Percentiles rank a stretch among this genome's conserved stretches.
phyloP scores from a whole-genome alignment of 2,797 vertebrate genomes.

The Alfaro cultratus region DNA sequence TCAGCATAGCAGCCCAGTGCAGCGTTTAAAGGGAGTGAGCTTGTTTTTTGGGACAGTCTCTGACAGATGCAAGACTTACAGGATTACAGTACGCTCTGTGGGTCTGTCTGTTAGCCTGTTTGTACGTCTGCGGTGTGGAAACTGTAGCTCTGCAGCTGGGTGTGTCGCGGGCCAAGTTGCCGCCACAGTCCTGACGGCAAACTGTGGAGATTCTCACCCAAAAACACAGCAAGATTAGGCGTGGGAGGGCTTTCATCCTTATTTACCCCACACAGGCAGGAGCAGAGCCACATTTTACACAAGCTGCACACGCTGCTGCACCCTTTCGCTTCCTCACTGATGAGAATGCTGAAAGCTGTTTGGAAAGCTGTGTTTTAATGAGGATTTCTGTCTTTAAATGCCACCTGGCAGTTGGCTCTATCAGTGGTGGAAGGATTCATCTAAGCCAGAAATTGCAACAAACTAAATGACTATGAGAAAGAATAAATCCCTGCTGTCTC shows the following conservation, averaged over 20 bases:
- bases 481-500: background rate
- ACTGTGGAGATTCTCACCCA: slow-evolving; percentile 9
- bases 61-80: slow-evolving; percentile 11
- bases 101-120: slow-evolving; percentile 12
- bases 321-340: slow-evolving; percentile 10
- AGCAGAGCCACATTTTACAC: slow-evolving; percentile 15
- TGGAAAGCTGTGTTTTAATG: background rate
- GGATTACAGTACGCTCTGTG: slow-evolving; percentile 27
- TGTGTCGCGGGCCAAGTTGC: slow-evolving; percentile 29
- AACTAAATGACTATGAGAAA: background rate
- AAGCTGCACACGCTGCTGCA: slow-evolving; percentile 19
- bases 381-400: background rate
- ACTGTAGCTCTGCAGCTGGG: slow-evolving; percentile 22
- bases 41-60: background rate
- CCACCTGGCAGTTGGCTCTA: background rate
- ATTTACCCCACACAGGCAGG: slow-evolving; percentile 13
- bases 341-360: background rate
- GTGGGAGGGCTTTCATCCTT: slow-evolving; percentile 35
- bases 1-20: slow-evolving; percentile 12
- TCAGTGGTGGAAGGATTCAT: background rate
- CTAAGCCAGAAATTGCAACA: background rate
- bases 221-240: slow-evolving; percentile 22
- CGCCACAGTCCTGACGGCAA: slow-evolving; percentile 21
- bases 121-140: slow-evolving; percentile 23
- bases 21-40: slow-evolving; percentile 7